Evolutionary conservation across 2,797 vertebrate species (phyloP), one percentile per base, ranked within the genome.

Genomic region (Serranus cabrilla): DNA sequence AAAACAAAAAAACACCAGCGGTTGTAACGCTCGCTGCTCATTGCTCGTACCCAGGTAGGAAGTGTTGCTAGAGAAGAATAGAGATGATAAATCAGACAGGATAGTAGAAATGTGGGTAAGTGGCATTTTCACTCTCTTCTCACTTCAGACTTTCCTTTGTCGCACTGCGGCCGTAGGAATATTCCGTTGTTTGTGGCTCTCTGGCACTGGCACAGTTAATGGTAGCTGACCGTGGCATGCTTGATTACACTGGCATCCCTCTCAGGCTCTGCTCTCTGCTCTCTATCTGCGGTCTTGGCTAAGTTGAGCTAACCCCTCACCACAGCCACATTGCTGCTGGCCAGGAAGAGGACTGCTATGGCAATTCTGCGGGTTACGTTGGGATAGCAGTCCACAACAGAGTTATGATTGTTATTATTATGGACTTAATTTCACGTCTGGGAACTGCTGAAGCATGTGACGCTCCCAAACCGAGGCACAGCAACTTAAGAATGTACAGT

Each of bases 191-290:
- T 78, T 66, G 80, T 34, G 82, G 75, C 83, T 89, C 63, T 52
- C 92, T 85, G 89, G 92, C 91, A 93, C 82, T 84, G 89, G 94
- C 94, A 94, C 93, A 75, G 78, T 94, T 95, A 94, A 92, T 88
- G 90, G 96, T 95, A 95, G 95, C 93, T 95, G 95, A 94, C 93
- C 93, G 91, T 94, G 81, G 95, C 94, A 86, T 87, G 94, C 90
- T 92, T 93, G 92, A 95, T 95, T 94, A 95, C 93, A 89, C 94
- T 97, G 96, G 96, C 95, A 95, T 96, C 93, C 94, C 91, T 88
- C 83, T 83, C 80, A 50, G 74, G 76, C 87, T 90, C 74, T 67
- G 88, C 87, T 90, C 80, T 81, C 71, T 81, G 82, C 87, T 43
- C 79, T 80, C 71, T 87, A 80, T 88, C 82, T 81, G 85, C 76